Evolutionary conservation across 1,140 invertebrate species (phyloP).

Genomic region (Thaumetopoea pityocampa): DNA sequence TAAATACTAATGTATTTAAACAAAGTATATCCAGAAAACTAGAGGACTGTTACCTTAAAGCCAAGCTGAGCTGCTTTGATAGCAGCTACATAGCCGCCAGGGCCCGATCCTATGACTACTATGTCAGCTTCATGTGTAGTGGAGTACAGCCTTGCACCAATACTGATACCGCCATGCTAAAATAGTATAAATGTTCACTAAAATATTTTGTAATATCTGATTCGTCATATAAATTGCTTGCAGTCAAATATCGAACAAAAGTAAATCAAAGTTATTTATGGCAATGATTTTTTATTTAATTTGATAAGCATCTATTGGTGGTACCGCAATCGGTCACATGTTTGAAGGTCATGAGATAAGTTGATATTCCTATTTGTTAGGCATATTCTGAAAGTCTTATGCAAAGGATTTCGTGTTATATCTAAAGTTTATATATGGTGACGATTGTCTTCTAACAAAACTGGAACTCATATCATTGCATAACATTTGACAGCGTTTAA

Average conservation of each 20-base stretch:
- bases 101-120: constrained; percentile 98
- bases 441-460: no score
- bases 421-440: no score
- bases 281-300: constrained; percentile 1
- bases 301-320: constrained; percentile 7
- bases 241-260: constrained; percentile 7
- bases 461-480: constrained; percentile 26
- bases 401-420: no score
- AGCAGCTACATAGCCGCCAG: constrained; percentile 99
- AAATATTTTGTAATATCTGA: not conserved
- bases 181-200: constrained; percentile 24
- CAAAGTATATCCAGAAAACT: no score
- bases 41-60: constrained; percentile 85
- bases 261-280: constrained; percentile 5
- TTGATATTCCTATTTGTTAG: no score
- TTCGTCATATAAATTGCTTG: not conserved
- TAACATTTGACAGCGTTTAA: constrained; percentile 45
- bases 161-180: constrained; percentile 57
- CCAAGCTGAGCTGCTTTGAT: constrained; percentile 99
- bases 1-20: no score
- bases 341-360: constrained; percentile 70
- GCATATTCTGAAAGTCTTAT: no score
- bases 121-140: constrained; percentile 90
- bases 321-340: constrained; percentile 51
- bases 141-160: constrained; percentile 79